Base-by-base conservation (phyloP, 2,888 invertebrate species). In the Drosophila robusta region DNA sequence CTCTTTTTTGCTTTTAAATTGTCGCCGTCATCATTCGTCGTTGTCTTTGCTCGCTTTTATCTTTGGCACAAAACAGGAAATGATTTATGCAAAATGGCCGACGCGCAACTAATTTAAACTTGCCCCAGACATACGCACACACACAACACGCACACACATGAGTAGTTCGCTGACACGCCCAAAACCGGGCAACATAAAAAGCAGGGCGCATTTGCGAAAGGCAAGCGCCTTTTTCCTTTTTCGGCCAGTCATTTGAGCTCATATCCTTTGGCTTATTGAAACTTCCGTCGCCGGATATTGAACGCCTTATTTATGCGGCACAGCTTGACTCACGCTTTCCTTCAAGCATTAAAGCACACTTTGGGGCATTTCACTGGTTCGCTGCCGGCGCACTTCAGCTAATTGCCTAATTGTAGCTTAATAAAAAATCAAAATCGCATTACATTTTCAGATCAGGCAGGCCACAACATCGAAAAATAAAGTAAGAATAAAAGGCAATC, bases 31-130 rank as follows among this genome's bases (percentile, higher is more conserved):
- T 77, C 52, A 71, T 66, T 60, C 51, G 76, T 42, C 26, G 58
- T 60, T 71, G 75, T 84, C 78, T 69, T 70, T 24, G 66, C 24
- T 42, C 32, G 68, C 87, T 80, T 82, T 82, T 82, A 87, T 82
- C 84, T 80, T 69, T 67, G 62, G 61, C 62, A 80, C 86, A 86
- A 76, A 85, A 81, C 85, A 83, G 85, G 85, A 87, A 87, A 87
- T 83, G 87, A 83, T 83, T 83, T 83, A 83, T 83, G 83, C 85
- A 78, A 81, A 74, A 78, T 69, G 78, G 74, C 71, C 68, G 75
- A 55, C 72, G 78, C 80, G 70, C 77, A 77, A 86, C 87, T 82
- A 83, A 82, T 82, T 82, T 87, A 69, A 87, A 84, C 73, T 78
- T 70, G 66, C 54, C 71, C 22, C 61, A 65, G 70, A 60, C 60